phyloP scores from a whole-genome alignment of 2,113 vertebrate genomes.

The Pangasianodon gigas region DNA sequence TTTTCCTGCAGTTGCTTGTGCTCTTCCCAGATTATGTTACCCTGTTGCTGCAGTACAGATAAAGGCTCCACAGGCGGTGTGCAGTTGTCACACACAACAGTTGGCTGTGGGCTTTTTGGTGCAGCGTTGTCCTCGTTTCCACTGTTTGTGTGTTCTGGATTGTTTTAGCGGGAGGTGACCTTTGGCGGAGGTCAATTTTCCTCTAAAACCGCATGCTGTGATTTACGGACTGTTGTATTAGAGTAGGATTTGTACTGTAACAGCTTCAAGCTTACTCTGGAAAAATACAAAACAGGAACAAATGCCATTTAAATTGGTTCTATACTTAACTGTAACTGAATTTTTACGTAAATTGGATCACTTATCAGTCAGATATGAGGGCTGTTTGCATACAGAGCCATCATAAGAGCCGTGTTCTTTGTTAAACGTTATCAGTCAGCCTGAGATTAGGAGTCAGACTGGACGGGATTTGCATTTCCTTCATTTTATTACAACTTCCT shows the following conservation, averaged over 20 bases:
- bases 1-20: conserved; percentile 40
- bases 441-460: not conserved
- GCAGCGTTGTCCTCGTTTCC: conserved; percentile 68
- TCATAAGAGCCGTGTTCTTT: not conserved
- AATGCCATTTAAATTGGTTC: not conserved
- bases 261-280: not conserved
- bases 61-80: conserved; percentile 7
- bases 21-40: conserved; percentile 42
- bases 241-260: not conserved
- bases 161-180: conserved; percentile 65
- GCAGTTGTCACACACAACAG: conserved; percentile 66
- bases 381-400: not conserved
- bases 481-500: not conserved
- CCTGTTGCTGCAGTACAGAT: conserved; percentile 28
- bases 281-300: not conserved
- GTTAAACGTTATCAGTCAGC: not conserved
- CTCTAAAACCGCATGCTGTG: conserved; percentile 16
- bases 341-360: not conserved
- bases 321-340: not conserved
- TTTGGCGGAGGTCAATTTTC: conserved; percentile 52
- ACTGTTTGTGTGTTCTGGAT: conserved; percentile 63
- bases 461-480: conserved; percentile 8
- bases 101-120: conserved; percentile 59
- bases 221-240: not conserved
- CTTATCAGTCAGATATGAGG: not conserved